Base-by-base conservation (phyloP, 2,888 invertebrate species). In the Noctua janthe region DNA sequence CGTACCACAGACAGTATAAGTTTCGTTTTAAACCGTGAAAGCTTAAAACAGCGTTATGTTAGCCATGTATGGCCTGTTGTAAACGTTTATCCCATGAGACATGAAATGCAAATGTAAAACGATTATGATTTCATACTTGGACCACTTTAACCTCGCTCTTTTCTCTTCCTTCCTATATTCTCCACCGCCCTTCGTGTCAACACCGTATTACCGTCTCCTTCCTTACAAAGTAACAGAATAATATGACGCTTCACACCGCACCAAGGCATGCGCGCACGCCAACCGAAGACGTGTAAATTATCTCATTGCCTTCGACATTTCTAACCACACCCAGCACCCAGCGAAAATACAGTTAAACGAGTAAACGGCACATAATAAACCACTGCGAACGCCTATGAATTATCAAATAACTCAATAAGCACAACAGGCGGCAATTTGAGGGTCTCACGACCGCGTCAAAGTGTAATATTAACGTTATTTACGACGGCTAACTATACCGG, bases 391-490 rank as follows among this genome's bases (percentile, higher is more conserved):
- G 88, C 71, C 89, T 91, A 90, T 89, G 91, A 92, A 94, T 94
- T 94, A 94, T 94, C 93, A 92, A 94, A 95, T 95, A 95, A 95
- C 93, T 96, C 95, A 95, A 93, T 94, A 93, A 86, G 91, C 84
- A 90, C 87, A 93, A 94, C 93, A 94, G 92, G 91, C 91, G 82
- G 92, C 94, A 95, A 96, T 96, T 95, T 95, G 90, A 92, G 89
- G 91, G 93, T 87, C 93, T 94, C 94, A 92, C 94, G 93, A 93
- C 89, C 92, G 93, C 93, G 91, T 92, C 94, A 94, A 95, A 94
- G 92, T 90, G 93, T 92, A 92, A 94, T 94, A 96, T 95, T 95
- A 96, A 89, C 90, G 93, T 93, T 94, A 95, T 96, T 95, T 96
- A 94, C 91, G 89, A 90, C 88, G 88, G 83, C 92, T 94, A 95